Conservation (phyloP, 1,140 invertebrate genomes). For the Thaumatotibia leucotreta region DNA sequence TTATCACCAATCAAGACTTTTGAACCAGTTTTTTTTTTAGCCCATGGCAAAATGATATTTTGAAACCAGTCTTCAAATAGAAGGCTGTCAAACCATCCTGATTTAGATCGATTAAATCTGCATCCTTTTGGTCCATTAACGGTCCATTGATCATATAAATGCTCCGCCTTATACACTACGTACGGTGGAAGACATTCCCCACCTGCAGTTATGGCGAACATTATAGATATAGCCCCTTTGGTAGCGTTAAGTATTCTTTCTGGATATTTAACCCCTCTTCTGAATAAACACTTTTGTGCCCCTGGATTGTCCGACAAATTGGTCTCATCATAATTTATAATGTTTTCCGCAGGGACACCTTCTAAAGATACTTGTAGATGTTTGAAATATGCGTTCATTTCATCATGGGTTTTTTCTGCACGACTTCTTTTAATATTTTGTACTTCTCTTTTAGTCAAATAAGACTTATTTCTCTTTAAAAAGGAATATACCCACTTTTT, state of each 20-base stretch:
- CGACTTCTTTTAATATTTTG: slow-evolving; percentile 18
- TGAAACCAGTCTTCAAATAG: slow-evolving; percentile 57
- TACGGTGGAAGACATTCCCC: slow-evolving; percentile 42
- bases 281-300: slow-evolving; percentile 37
- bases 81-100: slow-evolving; percentile 54
- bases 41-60: slow-evolving; percentile 28
- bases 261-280: slow-evolving; percentile 43
- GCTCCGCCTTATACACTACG: slow-evolving; percentile 54
- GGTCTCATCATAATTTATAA: slow-evolving; percentile 70
- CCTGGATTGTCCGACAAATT: slow-evolving; percentile 60
- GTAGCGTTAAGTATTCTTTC: slow-evolving; percentile 44
- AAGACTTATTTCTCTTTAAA: not conserved
- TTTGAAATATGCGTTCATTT: slow-evolving; percentile 16
- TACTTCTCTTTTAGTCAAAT: not conserved
- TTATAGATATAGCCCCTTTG: slow-evolving; percentile 47
- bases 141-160: slow-evolving; percentile 53
- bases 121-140: slow-evolving; percentile 38
- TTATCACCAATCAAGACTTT: slow-evolving; percentile 2
- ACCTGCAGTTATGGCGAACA: slow-evolving; percentile 46
- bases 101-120: slow-evolving; percentile 47
- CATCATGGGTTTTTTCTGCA: slow-evolving; percentile 8
- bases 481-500: not conserved
- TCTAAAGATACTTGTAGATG: slow-evolving; percentile 23
- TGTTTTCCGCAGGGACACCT: slow-evolving; percentile 41
- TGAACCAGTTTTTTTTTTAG: slow-evolving; percentile 15